Conservation (phyloP, 2,888 invertebrate species). For the Netelia fuscicornis region DNA sequence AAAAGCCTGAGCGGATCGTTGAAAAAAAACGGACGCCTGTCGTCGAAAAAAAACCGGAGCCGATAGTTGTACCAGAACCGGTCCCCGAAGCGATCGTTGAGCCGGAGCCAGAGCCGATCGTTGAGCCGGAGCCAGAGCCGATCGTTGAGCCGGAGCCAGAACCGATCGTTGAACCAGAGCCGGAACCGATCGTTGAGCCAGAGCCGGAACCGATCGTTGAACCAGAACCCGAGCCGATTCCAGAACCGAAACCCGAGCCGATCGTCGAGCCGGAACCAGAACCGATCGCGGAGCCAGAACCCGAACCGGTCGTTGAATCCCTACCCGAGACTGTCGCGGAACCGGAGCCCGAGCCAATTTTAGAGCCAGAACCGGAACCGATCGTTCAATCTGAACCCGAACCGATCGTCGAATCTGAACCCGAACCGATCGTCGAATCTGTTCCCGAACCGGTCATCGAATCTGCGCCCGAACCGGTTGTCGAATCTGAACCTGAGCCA, state of each 20-base stretch:
- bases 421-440: constrained; percentile 41
- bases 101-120: constrained; percentile 51
- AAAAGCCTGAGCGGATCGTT: constrained; percentile 27
- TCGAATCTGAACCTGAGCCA: constrained; percentile 52
- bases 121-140: constrained; percentile 43
- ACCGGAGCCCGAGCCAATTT: constrained; percentile 58
- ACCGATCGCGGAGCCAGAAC: constrained; percentile 35
- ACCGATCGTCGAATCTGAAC: constrained; percentile 33
- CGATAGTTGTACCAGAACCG: constrained; percentile 27
- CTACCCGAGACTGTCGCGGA: constrained; percentile 51
- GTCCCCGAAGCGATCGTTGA: constrained; percentile 50
- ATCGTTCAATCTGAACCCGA: constrained; percentile 57
- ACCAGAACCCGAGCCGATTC: constrained; percentile 58
- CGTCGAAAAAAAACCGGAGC: constrained; percentile 32
- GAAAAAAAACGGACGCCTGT: constrained; percentile 49
- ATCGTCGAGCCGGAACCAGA: constrained; percentile 56
- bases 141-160: constrained; percentile 24
- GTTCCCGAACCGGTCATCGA: constrained; percentile 51
- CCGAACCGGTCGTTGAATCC: constrained; percentile 28
- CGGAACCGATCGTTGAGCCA: constrained; percentile 14
- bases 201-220: constrained; percentile 54
- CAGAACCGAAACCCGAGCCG: constrained; percentile 58
- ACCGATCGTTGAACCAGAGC: constrained; percentile 25
- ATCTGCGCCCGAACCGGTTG: constrained; percentile 59
- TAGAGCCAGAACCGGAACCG: constrained; percentile 47